These are phyloP conservation scores for Tetragonula clypearis DNA, from an alignment of 1,140 invertebrate genomes.

Conservation along the genomic window DNA sequence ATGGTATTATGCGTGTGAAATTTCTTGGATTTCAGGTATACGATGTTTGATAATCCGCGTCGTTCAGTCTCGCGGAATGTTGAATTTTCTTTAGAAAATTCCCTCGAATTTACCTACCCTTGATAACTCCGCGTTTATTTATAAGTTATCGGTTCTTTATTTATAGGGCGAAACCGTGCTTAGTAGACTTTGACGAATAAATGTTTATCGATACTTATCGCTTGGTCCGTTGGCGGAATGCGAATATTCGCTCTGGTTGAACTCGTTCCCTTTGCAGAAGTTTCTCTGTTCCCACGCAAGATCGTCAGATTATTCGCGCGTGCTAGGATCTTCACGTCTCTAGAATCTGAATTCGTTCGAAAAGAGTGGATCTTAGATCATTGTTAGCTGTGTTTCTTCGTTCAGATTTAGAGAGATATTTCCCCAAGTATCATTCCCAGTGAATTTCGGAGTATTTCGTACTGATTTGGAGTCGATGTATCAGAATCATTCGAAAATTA, in stretches of 20 bases:
- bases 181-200: conserved; percentile 2
- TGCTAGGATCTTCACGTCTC: too few species aligned
- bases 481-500: not conserved
- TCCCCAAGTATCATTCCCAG: too few species aligned
- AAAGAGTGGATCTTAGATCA: too few species aligned
- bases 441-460: too few species aligned
- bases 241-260: not conserved
- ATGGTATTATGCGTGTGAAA: not conserved
- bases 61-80: not conserved
- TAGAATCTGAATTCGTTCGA: too few species aligned
- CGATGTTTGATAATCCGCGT: not conserved
- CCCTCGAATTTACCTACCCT: conserved; percentile 14
- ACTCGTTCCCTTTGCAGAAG: too few species aligned
- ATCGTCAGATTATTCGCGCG: not conserved
- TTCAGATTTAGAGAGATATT: too few species aligned
- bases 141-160: conserved; percentile 40
- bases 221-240: not conserved
- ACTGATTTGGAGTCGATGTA: too few species aligned
- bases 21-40: not conserved
- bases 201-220: conserved; percentile 10
- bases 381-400: too few species aligned
- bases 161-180: conserved; percentile 11
- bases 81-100: not conserved
- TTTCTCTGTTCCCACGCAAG: not conserved
- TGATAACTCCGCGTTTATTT: conserved; percentile 15